Base-by-base conservation (phyloP, 2,113 vertebrate genomes). In the Anser brachyrhynchus region DNA sequence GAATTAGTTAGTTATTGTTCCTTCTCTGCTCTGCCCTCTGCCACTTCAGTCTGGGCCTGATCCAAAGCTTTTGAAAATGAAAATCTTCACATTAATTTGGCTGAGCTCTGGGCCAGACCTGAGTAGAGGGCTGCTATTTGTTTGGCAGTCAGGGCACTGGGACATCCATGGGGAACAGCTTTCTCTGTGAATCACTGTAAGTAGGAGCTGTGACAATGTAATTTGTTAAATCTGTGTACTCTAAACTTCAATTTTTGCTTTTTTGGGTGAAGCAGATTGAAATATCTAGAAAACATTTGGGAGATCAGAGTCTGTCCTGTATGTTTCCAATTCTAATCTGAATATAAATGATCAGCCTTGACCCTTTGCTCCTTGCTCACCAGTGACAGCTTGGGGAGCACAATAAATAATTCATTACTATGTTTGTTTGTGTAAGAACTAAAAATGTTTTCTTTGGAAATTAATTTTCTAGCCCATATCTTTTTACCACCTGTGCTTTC, bases 381-480 rank as follows among this genome's bases (percentile, higher is more conserved):
- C 69, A 84, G 35, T 58, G 66, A 75, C 76, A 96, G 35, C 83
- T 92, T 92, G 43, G 20, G 39, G 39, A 73, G 37, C 75, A 84
- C 3, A 16, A 90, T 70, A 90, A 84, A 89, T 79, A 62, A 43
- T 77, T 75, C 84, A 79, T 92, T 66, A 54, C 46, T 46, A 3
- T 58, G 65, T 87, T 73, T 96, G 90, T 95, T 92, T 84, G 72
- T 95, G 17, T 69, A 92, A 70, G 29, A 81, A 67, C 80, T 81
- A 81, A 80, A 89, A 84, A 49, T 93, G 13, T 97, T 96, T 93
- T 84, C 57, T 61, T 31, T 92, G 90, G 14, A 87, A 92, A 84
- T 86, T 35, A 87, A 57, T 91, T 91, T 72, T 92, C 46, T 84
- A 86, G 43, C 31, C 89, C 61, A 72, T 85, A 90, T 92, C 80